Evolutionary conservation across 92 coral and sea anemone species (phyloP).

Genomic region (Paramuricea clavata): DNA sequence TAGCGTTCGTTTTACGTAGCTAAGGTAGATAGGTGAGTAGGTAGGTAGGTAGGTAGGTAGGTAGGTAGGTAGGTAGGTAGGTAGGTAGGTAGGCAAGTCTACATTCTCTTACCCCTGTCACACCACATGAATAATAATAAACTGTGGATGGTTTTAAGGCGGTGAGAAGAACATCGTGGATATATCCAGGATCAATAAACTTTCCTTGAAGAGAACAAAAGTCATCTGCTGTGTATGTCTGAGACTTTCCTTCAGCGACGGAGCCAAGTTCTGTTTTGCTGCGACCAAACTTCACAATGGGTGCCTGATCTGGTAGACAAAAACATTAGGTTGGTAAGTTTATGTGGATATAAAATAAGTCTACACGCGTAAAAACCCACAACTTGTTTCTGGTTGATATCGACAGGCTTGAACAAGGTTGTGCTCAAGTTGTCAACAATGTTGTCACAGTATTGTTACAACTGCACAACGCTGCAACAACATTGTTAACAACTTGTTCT

Average conservation of each 20-base stretch:
- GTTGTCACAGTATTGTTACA: too few species aligned
- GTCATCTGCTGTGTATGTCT: constrained; percentile 64
- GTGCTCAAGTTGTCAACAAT: too few species aligned
- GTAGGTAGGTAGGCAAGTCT: not conserved
- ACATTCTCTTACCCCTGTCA: constrained; percentile 16
- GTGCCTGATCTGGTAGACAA: constrained; percentile 47
- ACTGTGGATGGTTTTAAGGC: constrained; percentile 65
- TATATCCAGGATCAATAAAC: constrained; percentile 72
- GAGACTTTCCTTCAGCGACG: constrained; percentile 57
- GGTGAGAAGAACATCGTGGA: constrained; percentile 73
- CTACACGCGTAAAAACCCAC: too few species aligned
- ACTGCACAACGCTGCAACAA: too few species aligned
- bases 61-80: not conserved
- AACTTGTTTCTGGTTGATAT: too few species aligned
- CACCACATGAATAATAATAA: constrained; percentile 68
- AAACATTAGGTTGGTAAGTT: not conserved
- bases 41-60: not conserved
- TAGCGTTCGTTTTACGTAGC: not conserved
- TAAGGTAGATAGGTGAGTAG: not conserved
- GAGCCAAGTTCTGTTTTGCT: not conserved
- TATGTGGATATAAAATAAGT: too few species aligned
- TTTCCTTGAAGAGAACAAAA: constrained; percentile 69
- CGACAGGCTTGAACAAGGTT: too few species aligned
- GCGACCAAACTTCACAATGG: constrained; percentile 54
- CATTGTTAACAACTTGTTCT: too few species aligned